Evolutionary conservation across 2,888 invertebrate genomes (phyloP).

Genomic region (Mimachlamys varia): DNA sequence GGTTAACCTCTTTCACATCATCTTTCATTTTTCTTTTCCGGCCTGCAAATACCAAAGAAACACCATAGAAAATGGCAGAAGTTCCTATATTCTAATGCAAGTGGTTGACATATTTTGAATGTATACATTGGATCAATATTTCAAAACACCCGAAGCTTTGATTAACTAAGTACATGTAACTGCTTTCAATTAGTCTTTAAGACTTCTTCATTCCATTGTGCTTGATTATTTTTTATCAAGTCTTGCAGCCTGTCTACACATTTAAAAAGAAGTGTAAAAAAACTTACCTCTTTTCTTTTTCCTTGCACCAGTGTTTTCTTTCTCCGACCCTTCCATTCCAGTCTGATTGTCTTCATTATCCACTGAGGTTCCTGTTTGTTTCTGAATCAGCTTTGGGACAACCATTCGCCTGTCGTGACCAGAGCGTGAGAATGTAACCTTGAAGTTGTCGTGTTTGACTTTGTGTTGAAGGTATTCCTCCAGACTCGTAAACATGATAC

Average conservation of each 20-base stretch:
- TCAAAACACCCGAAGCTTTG: too few species aligned
- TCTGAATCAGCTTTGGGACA: constrained; percentile 68
- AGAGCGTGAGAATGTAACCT: constrained; percentile 68
- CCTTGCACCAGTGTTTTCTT: constrained; percentile 57
- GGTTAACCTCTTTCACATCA: constrained; percentile 55
- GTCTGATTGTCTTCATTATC: constrained; percentile 38
- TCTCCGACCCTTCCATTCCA: constrained; percentile 47
- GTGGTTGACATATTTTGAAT: too few species aligned
- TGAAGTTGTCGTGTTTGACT: constrained; percentile 75
- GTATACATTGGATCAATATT: too few species aligned
- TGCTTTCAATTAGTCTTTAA: too few species aligned
- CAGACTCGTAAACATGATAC: constrained; percentile 71
- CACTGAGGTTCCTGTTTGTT: constrained; percentile 44
- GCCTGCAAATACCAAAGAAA: background rate
- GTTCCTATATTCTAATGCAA: too few species aligned
- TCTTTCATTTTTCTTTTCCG: constrained; percentile 61
- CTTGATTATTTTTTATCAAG: too few species aligned
- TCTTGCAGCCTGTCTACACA: too few species aligned
- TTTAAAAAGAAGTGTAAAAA: too few species aligned
- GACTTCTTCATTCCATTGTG: too few species aligned
- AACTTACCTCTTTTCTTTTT: constrained; percentile 49
- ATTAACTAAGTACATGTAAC: too few species aligned
- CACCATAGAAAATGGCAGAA: too few species aligned
- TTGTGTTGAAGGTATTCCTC: constrained; percentile 76
- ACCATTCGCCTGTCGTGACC: constrained; percentile 68